Base-by-base conservation (phyloP, 2,113 vertebrate genomes). In the Leiothrix lutea region DNA sequence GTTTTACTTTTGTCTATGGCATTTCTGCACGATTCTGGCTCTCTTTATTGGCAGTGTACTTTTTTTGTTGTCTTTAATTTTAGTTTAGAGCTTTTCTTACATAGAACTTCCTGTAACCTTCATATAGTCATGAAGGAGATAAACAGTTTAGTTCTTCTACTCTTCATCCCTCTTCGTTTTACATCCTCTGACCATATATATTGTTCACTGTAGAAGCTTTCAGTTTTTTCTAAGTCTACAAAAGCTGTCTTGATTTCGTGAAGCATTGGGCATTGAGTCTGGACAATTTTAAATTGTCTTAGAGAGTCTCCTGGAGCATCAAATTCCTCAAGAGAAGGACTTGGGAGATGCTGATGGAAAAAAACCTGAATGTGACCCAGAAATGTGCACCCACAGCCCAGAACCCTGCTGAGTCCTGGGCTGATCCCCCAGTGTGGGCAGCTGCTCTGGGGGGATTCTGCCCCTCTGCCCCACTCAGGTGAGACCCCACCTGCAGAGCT, bases 381-480 rank as follows among this genome's bases (percentile, higher is more conserved):
- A 40, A 73, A 2, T 7, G n/a, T 51, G 50, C 3, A 2, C 28
- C 44, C 0, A 1, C 15, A 89, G 72, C 80, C 25, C 44, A 17
- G 57, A 66, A 35, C 33, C 24, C 22, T 5, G 1, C 56, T 0
- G 1, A 22, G 6, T 18, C 20, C 36, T 38, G 40, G 40, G 44
- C 40, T 40, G 48, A 50, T 24, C 9, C 15, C 31, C 14, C 71
- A 57, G 18, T 2, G 1, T 42, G 40, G 42, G 8, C 80, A 70
- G 70, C 25, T 64, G 53, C 1, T 3, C 1, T 1, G 1, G 12
- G 61, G 31, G 4, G 20, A 19, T 58, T 50, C 60, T 74, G 9
- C 26, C 38, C 31, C 12, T 80, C 54, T 85, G 15, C 48, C 48
- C 56, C 2, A 4, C 38, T 54, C 47, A 40, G 40, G n/a, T 20